Evolutionary conservation across 30 jellyfish, hydroid and myxozoan genomes (phyloP).

Genomic region (Phacellophora camtschatica): DNA sequence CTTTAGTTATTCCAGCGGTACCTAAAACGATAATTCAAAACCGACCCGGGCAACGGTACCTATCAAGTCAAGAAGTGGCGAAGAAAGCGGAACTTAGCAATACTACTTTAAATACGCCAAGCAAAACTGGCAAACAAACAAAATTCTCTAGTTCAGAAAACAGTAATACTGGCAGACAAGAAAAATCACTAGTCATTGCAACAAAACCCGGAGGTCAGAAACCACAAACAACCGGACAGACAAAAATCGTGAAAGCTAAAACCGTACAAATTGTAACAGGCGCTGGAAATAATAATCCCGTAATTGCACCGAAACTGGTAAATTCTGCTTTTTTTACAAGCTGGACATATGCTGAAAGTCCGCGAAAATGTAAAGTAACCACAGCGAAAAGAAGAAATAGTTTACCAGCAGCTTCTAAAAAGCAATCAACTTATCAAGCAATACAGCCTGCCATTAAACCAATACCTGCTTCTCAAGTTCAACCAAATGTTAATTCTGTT

Average conservation of each 20-base stretch:
- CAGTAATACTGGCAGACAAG: too few species aligned
- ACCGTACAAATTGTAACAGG: constrained; percentile 1
- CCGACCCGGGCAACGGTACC: too few species aligned
- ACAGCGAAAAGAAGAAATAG: not conserved
- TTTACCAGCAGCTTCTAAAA: not conserved
- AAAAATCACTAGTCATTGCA: not conserved
- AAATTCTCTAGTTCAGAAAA: too few species aligned
- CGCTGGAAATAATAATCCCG: not conserved
- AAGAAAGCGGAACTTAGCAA: too few species aligned
- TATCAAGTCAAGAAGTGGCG: too few species aligned
- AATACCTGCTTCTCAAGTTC: not conserved
- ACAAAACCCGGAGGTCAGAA: not conserved
- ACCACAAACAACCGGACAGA: not conserved
- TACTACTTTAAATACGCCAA: too few species aligned
- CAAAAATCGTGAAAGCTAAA: not conserved
- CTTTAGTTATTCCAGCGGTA: too few species aligned
- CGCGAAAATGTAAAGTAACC: not conserved
- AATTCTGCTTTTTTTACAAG: constrained; percentile 7
- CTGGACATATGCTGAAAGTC: constrained; percentile 9
- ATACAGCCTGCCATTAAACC: constrained; percentile 19
- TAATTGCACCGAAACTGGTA: not conserved
- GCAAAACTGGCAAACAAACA: too few species aligned
- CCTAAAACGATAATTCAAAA: too few species aligned
- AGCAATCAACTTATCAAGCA: not conserved
- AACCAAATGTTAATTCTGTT: not conserved